These are phyloP conservation scores for Silurus asotus DNA, from an alignment of 2,113 vertebrate genomes.

Conservation along the genomic window DNA sequence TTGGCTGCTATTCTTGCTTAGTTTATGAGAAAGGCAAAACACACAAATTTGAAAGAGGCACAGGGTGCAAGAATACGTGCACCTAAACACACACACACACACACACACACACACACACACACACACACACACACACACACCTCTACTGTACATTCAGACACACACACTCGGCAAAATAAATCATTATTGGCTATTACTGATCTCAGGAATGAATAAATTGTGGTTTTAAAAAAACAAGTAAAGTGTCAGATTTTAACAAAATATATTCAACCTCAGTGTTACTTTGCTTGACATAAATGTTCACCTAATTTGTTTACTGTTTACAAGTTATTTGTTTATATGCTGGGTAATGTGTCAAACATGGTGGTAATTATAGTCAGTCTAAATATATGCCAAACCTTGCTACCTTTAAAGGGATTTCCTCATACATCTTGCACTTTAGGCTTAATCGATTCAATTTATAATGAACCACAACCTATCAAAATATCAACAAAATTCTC, in stretches of 20 bases:
- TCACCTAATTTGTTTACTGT: neutral
- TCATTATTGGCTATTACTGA: too few relatives aligned
- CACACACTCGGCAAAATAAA: too few relatives aligned
- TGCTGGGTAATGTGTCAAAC: neutral
- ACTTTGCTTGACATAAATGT: neutral
- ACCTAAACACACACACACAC: neutral
- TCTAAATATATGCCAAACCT: neutral
- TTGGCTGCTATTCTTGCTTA: slow-evolving; percentile 39
- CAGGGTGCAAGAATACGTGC: neutral
- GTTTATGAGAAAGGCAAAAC: slow-evolving; percentile 18
- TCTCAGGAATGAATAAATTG: neutral
- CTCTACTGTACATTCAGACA: neutral
- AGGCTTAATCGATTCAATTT: neutral
- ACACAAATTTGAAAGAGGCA: neutral
- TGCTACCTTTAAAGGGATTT: neutral
- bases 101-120: neutral
- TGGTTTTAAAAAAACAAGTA: neutral
- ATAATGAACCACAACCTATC: neutral
- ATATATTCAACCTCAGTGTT: neutral
- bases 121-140: neutral
- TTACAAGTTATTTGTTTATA: neutral
- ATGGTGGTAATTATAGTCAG: neutral
- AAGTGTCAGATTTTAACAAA: neutral
- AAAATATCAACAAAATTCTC: neutral
- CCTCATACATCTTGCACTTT: neutral